Conservation (phyloP, 2,797 vertebrate genomes). For the Adelosebastes latens region DNA sequence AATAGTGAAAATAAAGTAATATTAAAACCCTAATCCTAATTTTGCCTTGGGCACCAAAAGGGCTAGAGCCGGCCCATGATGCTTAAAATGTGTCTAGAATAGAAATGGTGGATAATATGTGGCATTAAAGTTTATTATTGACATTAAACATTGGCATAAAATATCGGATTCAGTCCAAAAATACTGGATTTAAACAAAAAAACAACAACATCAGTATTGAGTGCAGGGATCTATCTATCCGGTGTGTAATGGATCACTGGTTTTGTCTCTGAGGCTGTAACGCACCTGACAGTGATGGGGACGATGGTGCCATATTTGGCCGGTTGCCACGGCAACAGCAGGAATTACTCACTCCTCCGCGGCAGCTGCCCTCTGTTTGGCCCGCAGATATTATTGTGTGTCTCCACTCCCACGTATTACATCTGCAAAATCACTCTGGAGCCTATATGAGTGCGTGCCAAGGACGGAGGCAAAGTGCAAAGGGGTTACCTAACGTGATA, state of each 20-base stretch:
- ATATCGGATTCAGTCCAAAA: background rate
- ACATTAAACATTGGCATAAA: background rate
- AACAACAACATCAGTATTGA: background rate
- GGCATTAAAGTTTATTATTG: background rate
- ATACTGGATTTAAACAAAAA: background rate
- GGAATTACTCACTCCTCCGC: slow-evolving; percentile 37
- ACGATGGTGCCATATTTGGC: slow-evolving; percentile 40
- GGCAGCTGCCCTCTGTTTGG: slow-evolving; percentile 34
- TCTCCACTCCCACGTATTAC: slow-evolving; percentile 52
- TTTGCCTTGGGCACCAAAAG: too few relatives aligned
- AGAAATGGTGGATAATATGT: background rate
- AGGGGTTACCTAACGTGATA: background rate
- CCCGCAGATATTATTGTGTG: slow-evolving; percentile 29
- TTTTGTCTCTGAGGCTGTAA: background rate
- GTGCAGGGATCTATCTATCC: background rate
- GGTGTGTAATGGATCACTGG: background rate
- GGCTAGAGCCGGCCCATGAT: background rate
- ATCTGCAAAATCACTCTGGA: slow-evolving; percentile 19
- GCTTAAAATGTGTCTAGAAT: background rate
- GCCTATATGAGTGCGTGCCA: background rate
- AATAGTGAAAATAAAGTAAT: too few relatives aligned
- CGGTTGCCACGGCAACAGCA: slow-evolving; percentile 58
- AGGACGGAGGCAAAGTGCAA: slow-evolving; percentile 2
- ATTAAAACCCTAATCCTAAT: too few relatives aligned
- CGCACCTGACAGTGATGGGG: slow-evolving; percentile 23